Evolutionary conservation across 2,888 invertebrate species (phyloP).

Genomic region (Cactoblastis cactorum): DNA sequence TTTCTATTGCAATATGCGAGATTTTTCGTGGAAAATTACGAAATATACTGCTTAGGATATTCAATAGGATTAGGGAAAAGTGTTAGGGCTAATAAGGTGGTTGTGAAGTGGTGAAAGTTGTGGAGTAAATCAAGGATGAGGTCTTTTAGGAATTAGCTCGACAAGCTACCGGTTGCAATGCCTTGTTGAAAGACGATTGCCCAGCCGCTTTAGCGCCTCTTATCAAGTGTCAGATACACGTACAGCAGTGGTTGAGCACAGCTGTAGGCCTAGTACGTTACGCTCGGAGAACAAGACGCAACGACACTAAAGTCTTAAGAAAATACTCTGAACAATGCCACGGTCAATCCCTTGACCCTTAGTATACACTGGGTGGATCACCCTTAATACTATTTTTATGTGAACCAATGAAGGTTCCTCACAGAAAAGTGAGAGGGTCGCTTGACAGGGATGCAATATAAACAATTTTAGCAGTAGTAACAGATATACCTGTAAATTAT

Average conservation of each 20-base stretch:
- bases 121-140: slow-evolving; percentile 15
- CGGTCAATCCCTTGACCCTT: slow-evolving; percentile 61
- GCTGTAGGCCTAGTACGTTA: slow-evolving; percentile 54
- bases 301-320: slow-evolving; percentile 39
- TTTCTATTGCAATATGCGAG: background rate
- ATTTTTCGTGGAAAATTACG: background rate
- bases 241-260: slow-evolving; percentile 72
- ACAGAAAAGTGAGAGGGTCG: slow-evolving; percentile 53
- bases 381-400: slow-evolving; percentile 72
- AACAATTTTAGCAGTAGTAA: slow-evolving; percentile 24
- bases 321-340: slow-evolving; percentile 37
- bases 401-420: slow-evolving; percentile 52
- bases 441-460: slow-evolving; percentile 52
- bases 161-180: slow-evolving; percentile 67
- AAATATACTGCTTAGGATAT: background rate
- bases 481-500: slow-evolving; percentile 60
- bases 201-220: slow-evolving; percentile 60
- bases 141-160: slow-evolving; percentile 21
- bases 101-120: slow-evolving; percentile 14
- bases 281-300: slow-evolving; percentile 43
- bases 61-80: background rate
- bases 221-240: slow-evolving; percentile 52
- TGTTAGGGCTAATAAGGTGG: too few species aligned
- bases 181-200: slow-evolving; percentile 77
- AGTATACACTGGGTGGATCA: slow-evolving; percentile 60